phyloP scores from a whole-genome alignment of 2,113 vertebrate species.

The Electrona antarctica region DNA sequence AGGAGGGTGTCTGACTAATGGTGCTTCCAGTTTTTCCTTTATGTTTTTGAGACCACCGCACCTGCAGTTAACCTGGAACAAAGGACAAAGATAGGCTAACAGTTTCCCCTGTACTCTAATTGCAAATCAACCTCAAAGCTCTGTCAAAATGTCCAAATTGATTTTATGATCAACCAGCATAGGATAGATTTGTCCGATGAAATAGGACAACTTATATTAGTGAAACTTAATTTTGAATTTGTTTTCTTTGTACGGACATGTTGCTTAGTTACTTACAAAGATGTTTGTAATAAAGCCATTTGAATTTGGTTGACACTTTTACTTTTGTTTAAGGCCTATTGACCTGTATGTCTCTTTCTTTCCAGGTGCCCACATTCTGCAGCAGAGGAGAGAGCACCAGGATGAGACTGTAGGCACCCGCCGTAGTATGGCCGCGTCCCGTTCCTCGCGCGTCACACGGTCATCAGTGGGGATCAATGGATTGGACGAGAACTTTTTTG shows the following conservation, averaged over 20 bases:
- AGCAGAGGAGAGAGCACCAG: constrained; percentile 91
- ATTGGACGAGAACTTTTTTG: constrained; percentile 99
- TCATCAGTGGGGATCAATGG: constrained; percentile 99
- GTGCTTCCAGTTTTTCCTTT: too few species aligned
- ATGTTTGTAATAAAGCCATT: constrained; percentile 53
- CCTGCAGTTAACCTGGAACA: too few species aligned
- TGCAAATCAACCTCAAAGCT: constrained; percentile 15
- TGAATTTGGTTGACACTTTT: constrained; percentile 30
- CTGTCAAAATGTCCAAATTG: constrained; percentile 4
- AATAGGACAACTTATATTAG: not conserved
- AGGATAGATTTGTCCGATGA: constrained; percentile 12
- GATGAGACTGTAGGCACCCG: constrained; percentile 94
- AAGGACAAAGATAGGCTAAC: too few species aligned
- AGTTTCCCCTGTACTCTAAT: too few species aligned
- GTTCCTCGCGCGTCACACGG: constrained; percentile 99
- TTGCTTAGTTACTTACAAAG: constrained; percentile 65
- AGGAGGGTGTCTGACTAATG: too few species aligned
- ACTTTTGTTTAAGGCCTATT: constrained; percentile 37
- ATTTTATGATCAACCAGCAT: constrained; percentile 8
- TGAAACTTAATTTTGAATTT: constrained; percentile 16
- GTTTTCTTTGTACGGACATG: constrained; percentile 20
- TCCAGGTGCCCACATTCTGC: constrained; percentile 87
- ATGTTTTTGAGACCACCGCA: too few species aligned
- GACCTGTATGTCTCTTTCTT: constrained; percentile 51
- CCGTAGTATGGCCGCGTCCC: constrained; percentile 99